Conservation (phyloP, 2,888 invertebrate genomes). For the Harpalus rubripes region DNA sequence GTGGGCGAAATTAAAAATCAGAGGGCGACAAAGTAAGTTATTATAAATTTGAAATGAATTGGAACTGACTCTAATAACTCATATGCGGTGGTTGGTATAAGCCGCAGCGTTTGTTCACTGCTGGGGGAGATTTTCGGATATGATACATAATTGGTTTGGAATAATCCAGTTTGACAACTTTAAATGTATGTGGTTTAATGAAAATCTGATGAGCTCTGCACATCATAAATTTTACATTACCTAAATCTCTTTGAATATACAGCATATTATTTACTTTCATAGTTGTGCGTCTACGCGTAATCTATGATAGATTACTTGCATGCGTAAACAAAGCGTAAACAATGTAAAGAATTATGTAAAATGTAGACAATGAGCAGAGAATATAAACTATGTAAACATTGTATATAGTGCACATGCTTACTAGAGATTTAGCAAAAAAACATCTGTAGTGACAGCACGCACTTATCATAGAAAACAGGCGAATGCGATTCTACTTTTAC, state of each 20-base stretch:
- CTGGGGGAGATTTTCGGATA: neutral
- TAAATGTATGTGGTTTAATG: constrained; percentile 23
- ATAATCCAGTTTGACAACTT: constrained; percentile 34
- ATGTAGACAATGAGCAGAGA: no score
- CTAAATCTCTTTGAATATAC: neutral
- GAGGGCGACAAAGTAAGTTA: constrained; percentile 1
- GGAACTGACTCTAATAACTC: neutral
- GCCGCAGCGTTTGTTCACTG: neutral
- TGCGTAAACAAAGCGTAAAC: no score
- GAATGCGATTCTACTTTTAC: no score
- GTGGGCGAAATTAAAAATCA: constrained; percentile 14
- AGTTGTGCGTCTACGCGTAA: no score
- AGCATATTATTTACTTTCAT: neutral
- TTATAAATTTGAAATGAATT: constrained; percentile 31
- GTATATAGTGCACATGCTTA: no score
- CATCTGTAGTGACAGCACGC: no score
- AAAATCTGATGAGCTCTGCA: constrained; percentile 10
- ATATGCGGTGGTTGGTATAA: neutral
- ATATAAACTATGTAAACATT: no score
- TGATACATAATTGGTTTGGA: constrained; percentile 31
- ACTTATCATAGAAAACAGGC: no score
- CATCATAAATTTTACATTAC: neutral
- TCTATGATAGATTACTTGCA: no score
- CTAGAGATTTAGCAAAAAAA: no score
- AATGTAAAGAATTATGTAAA: no score